Base-by-base conservation (phyloP, 2,888 invertebrate genomes). In the Caenorhabditis drosophilae region DNA sequence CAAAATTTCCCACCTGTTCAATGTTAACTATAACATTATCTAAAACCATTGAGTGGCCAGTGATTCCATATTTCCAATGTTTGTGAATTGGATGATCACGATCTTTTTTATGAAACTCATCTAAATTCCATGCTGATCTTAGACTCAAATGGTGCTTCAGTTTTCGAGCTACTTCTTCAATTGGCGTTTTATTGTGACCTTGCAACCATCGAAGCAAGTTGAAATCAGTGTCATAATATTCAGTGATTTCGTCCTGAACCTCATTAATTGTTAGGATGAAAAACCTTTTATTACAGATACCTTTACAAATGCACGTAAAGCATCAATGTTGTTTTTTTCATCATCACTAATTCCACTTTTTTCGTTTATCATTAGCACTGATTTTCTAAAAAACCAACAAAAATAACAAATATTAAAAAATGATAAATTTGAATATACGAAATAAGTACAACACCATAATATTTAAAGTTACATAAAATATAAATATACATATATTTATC, bases 211-310 rank as follows among this genome's bases (percentile, higher is more conserved):
- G 75, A 31, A 80, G 61, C 20, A 80, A 53, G 35, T 80, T 80
- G 50, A 80, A 80, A 52, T 80, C 76, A 7, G 80, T 80, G 67
- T 81, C 75, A 45, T 80, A 80, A 34, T 79, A 81, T 4, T 62
- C 55, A 11, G 77, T 76, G 1, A 78, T 44, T 26, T 77, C 75
- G 15, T 73, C 75, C 62, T 67, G 26, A 12, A 60, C 42, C 25
- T 20, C 6, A 15, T 27, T 31, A 2, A 7, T 16, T 9, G 16
- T 23, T 6, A 6, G 26, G 3, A 16, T 12, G 25, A 4, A 52
- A 23, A 46, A 23, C n/a, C n/a, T n/a, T n/a, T n/a, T n/a, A 15
- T 9, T 27, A 34, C 15, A 41, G 4, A 20, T 18, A 66, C 66
- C 45, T 69, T 72, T 4, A 78, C 76, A 48, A 75, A 42, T 18